Evolutionary conservation across 2,888 invertebrate genomes (phyloP).

Genomic region (Agrochola litura): DNA sequence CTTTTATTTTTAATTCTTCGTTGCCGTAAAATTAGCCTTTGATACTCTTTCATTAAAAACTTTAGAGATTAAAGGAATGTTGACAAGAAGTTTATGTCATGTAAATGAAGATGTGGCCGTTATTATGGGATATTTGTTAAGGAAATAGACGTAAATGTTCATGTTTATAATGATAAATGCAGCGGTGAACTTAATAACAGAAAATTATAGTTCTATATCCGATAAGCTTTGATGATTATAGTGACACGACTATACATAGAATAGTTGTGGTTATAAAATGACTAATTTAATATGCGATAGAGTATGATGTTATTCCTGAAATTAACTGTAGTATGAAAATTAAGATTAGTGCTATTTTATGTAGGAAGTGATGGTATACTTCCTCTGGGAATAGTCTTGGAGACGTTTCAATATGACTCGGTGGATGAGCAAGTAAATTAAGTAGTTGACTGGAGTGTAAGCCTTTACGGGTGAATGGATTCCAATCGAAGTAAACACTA

Average conservation of each 20-base stretch:
- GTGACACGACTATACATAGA: conserved; percentile 6
- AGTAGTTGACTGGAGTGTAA: conserved; percentile 27
- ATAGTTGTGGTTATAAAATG: not conserved
- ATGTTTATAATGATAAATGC: not conserved
- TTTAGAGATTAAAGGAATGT: conserved; percentile 34
- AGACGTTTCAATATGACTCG: conserved; percentile 19
- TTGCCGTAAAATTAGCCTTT: conserved; percentile 58
- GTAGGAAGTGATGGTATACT: not conserved
- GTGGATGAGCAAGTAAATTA: conserved; percentile 13
- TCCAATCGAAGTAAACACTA: conserved; percentile 1
- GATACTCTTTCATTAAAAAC: conserved; percentile 38
- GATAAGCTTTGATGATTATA: conserved; percentile 32
- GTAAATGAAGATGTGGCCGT: conserved; percentile 23
- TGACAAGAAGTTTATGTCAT: conserved; percentile 24
- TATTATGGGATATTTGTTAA: conserved; percentile 1
- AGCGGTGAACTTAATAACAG: not conserved
- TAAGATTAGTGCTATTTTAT: not conserved
- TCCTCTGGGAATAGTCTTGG: not conserved
- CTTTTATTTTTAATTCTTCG: conserved; percentile 59
- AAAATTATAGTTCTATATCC: conserved; percentile 8
- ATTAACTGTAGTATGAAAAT: conserved; percentile 2
- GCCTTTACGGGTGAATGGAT: not conserved
- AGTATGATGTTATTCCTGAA: not conserved
- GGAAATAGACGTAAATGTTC: conserved; percentile 14
- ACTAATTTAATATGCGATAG: not conserved